Evolutionary conservation across 2,888 invertebrate species (phyloP).

Genomic region (Cantharis rufa): DNA sequence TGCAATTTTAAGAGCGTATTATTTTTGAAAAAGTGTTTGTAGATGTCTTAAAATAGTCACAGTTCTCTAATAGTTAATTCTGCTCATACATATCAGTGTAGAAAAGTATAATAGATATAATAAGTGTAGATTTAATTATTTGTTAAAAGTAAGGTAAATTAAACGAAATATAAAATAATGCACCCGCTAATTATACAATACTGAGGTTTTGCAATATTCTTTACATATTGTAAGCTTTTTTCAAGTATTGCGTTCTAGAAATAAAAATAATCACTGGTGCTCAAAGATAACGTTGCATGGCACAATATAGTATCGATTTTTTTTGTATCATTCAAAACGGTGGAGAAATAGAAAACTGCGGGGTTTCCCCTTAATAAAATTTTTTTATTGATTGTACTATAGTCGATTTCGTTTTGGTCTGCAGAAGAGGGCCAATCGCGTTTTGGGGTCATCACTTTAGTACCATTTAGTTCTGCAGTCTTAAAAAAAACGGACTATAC

Average conservation of each 20-base stretch:
- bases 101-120: slow-evolving; percentile 5
- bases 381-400: slow-evolving; percentile 1
- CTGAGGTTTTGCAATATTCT: slow-evolving; percentile 9
- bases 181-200: slow-evolving; percentile 1
- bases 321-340: neutral
- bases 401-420: too few species aligned
- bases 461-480: too few species aligned
- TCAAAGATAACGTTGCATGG: slow-evolving; percentile 40
- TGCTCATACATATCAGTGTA: slow-evolving; percentile 55
- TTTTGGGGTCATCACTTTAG: too few species aligned
- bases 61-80: slow-evolving; percentile 22
- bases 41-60: neutral
- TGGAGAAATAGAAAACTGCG: neutral
- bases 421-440: too few species aligned
- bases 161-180: neutral
- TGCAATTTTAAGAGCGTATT: neutral
- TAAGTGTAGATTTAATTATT: slow-evolving; percentile 20
- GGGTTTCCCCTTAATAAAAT: neutral
- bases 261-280: slow-evolving; percentile 48
- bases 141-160: slow-evolving; percentile 1
- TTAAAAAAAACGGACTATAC: too few species aligned
- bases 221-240: slow-evolving; percentile 26
- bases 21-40: neutral
- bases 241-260: slow-evolving; percentile 39
- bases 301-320: slow-evolving; percentile 11